Percentiles rank a stretch among this genome's conserved stretches.
Conservation (phyloP, 2,113 vertebrate species). For the Callopanchax toddi region DNA sequence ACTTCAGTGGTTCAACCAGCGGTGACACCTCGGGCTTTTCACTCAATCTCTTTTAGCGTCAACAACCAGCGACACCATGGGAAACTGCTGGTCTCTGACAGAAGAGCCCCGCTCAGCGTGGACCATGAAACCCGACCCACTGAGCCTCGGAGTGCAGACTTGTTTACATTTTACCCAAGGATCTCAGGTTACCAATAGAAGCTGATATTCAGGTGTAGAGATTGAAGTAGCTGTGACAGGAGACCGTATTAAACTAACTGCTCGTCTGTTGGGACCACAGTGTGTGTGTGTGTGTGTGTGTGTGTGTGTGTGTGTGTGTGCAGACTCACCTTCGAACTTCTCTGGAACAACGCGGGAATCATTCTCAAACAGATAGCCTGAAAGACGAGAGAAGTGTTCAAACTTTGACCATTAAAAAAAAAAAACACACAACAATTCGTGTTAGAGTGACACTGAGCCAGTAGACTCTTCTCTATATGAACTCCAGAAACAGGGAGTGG, state of each 20-base stretch:
- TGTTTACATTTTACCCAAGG: constrained; percentile 24
- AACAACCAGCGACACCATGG: constrained; percentile 44
- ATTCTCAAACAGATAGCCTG: constrained; percentile 92
- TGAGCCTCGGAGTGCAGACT: constrained; percentile 20
- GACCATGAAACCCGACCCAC: constrained; percentile 54
- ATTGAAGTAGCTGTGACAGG: constrained; percentile 15
- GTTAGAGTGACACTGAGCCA: no score
- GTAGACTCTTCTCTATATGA: no score
- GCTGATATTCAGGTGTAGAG: constrained; percentile 10
- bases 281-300: constrained; percentile 14
- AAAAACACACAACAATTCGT: no score
- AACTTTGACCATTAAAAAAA: no score
- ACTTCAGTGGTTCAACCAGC: constrained; percentile 56
- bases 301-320: background rate
- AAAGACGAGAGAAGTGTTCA: constrained; percentile 37
- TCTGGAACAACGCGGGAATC: constrained; percentile 96
- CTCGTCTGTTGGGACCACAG: constrained; percentile 1
- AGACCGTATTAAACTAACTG: constrained; percentile 5
- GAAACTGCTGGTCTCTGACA: constrained; percentile 50
- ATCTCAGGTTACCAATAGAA: constrained; percentile 25
- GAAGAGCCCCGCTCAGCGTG: constrained; percentile 27
- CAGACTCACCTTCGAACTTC: constrained; percentile 90
- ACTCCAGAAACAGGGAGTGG: background rate
- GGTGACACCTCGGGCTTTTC: constrained; percentile 45
- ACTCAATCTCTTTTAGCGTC: constrained; percentile 51